Evolutionary conservation across 2,888 invertebrate species (phyloP).

Genomic region (Calliopum simillimum): DNA sequence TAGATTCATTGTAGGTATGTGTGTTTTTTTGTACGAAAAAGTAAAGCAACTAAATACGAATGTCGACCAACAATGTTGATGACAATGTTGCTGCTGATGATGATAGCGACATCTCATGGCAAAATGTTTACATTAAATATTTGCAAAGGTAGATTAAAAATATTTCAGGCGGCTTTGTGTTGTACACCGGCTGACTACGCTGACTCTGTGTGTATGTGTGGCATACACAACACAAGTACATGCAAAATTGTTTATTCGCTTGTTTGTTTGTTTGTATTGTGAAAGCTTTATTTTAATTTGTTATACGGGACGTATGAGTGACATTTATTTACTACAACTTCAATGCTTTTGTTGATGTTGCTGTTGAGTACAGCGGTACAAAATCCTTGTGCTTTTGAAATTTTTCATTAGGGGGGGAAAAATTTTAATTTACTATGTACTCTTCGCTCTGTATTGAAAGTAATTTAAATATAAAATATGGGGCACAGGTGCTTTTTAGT

Average conservation of each 20-base stretch:
- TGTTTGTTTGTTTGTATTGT: not conserved
- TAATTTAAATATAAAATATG: too few species aligned
- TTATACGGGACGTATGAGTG: slow-evolving; percentile 8
- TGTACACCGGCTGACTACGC: not conserved
- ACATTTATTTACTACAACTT: not conserved
- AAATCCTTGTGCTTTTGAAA: too few species aligned
- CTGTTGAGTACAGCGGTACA: too few species aligned
- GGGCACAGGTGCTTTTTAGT: too few species aligned
- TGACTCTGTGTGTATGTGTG: not conserved
- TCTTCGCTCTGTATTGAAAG: too few species aligned
- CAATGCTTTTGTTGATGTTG: not conserved
- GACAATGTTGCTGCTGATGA: too few species aligned
- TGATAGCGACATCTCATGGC: too few species aligned
- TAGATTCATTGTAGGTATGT: not conserved
- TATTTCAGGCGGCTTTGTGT: not conserved
- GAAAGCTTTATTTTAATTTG: not conserved
- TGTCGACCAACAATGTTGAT: too few species aligned
- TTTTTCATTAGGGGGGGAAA: too few species aligned
- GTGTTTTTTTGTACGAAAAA: not conserved
- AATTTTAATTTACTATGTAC: too few species aligned
- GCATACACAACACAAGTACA: not conserved
- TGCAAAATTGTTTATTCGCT: not conserved
- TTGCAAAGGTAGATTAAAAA: slow-evolving; percentile 23
- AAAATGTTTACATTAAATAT: slow-evolving; percentile 23
- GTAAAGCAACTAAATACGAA: too few species aligned